Evolutionary conservation across 2,113 vertebrate species (phyloP).

Genomic region (Verasper variegatus): DNA sequence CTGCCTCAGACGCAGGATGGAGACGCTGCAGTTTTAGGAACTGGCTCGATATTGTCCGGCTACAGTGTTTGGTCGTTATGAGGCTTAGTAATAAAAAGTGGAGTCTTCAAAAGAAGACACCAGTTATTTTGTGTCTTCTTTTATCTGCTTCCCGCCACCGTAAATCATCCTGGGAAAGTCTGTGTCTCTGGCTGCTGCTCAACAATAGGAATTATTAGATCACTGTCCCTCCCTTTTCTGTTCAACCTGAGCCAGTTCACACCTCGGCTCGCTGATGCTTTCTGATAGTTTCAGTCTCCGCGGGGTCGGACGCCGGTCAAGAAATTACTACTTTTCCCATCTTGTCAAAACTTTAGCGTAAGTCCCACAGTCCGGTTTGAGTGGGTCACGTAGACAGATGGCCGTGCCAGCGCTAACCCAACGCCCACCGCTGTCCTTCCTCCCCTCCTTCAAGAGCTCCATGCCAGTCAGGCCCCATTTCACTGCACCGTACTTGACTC

Average conservation of each 20-base stretch:
- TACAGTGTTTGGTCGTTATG: slow-evolving; percentile 10
- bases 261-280: slow-evolving; percentile 57
- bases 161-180: slow-evolving; percentile 77
- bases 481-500: slow-evolving; percentile 22
- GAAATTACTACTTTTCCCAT: slow-evolving; percentile 39
- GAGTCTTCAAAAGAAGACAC: neutral
- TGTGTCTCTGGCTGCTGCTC: slow-evolving; percentile 68
- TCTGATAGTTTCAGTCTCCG: slow-evolving; percentile 48
- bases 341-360: slow-evolving; percentile 25
- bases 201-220: slow-evolving; percentile 74
- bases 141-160: slow-evolving; percentile 44
- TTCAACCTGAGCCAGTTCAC: slow-evolving; percentile 47
- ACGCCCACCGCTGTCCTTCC: slow-evolving; percentile 29
- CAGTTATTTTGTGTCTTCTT: slow-evolving; percentile 34
- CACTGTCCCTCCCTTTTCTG: slow-evolving; percentile 47
- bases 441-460: slow-evolving; percentile 35
- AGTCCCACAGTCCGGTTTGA: slow-evolving; percentile 12
- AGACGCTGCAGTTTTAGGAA: slow-evolving; percentile 11
- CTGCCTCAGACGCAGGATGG: slow-evolving; percentile 9
- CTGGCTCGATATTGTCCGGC: slow-evolving; percentile 5
- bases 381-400: slow-evolving; percentile 2
- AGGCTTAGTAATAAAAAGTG: neutral
- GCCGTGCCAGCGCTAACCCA: slow-evolving; percentile 20
- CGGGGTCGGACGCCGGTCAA: slow-evolving; percentile 54
- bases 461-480: neutral